Evolutionary conservation across 2,113 vertebrate genomes (phyloP).

Genomic region (Apodemus speciosus): DNA sequence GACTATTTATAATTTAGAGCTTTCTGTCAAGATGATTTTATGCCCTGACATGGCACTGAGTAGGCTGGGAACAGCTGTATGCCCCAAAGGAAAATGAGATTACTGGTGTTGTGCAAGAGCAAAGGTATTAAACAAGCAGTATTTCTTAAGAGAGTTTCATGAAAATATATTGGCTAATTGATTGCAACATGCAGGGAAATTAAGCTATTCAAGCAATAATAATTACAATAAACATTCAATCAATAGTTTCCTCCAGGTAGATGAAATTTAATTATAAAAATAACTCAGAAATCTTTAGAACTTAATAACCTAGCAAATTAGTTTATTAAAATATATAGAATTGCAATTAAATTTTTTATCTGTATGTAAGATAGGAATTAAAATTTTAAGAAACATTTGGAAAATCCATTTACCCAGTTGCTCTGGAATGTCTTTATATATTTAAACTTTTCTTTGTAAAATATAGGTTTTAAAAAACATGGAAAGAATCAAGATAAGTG

Average conservation of each 20-base stretch:
- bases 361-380: conserved; percentile 5
- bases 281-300: conserved; percentile 35
- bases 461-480: conserved; percentile 36
- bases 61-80: conserved; percentile 69
- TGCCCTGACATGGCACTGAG: conserved; percentile 66
- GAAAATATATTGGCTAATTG: conserved; percentile 3
- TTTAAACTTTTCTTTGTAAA: conserved; percentile 35
- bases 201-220: conserved; percentile 22
- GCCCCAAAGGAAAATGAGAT: conserved; percentile 66
- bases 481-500: conserved; percentile 21
- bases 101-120: conserved; percentile 58
- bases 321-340: neutral
- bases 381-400: neutral
- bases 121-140: conserved; percentile 61
- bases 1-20: conserved; percentile 78
- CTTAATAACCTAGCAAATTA: conserved; percentile 39
- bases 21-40: conserved; percentile 77
- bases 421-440: conserved; percentile 1
- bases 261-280: conserved; percentile 51
- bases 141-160: conserved; percentile 48
- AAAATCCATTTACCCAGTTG: neutral
- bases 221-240: conserved; percentile 28
- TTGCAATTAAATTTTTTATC: conserved; percentile 31
- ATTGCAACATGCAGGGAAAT: conserved; percentile 15
- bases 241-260: conserved; percentile 29